Evolutionary conservation across 2,113 vertebrate species (phyloP).

Genomic region (Perca schrenkii): DNA sequence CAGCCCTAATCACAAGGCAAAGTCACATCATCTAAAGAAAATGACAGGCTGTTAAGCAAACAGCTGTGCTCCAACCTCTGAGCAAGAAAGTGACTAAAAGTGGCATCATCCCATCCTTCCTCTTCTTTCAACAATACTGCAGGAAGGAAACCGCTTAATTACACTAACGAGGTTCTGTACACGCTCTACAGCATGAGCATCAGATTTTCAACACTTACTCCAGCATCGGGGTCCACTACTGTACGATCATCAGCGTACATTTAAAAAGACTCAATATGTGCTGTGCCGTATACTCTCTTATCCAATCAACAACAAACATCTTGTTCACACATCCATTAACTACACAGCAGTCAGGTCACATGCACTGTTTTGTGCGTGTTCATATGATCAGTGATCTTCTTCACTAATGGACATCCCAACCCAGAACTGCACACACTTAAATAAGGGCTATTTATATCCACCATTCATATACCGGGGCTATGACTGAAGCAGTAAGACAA

Average conservation of each 20-base stretch:
- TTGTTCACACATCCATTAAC: neutral
- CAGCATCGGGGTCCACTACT: neutral
- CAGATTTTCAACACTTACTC: neutral
- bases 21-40: slow-evolving; percentile 17
- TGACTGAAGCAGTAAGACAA: slow-evolving; percentile 36
- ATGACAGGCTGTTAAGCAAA: neutral
- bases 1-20: neutral
- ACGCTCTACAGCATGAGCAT: neutral
- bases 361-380: neutral
- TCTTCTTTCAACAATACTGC: neutral
- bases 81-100: slow-evolving; percentile 8
- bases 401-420: neutral
- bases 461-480: slow-evolving; percentile 8
- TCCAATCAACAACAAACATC: neutral
- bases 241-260: neutral
- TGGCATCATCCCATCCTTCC: slow-evolving; percentile 18
- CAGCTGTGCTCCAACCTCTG: slow-evolving; percentile 9
- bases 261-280: neutral
- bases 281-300: neutral
- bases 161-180: neutral
- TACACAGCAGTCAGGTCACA: neutral
- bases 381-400: neutral
- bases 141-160: neutral
- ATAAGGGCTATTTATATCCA: slow-evolving; percentile 44
- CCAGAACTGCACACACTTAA: slow-evolving; percentile 10